Evolutionary conservation across 2,113 vertebrate species (phyloP).

Genomic region (Ciconia boyciana): DNA sequence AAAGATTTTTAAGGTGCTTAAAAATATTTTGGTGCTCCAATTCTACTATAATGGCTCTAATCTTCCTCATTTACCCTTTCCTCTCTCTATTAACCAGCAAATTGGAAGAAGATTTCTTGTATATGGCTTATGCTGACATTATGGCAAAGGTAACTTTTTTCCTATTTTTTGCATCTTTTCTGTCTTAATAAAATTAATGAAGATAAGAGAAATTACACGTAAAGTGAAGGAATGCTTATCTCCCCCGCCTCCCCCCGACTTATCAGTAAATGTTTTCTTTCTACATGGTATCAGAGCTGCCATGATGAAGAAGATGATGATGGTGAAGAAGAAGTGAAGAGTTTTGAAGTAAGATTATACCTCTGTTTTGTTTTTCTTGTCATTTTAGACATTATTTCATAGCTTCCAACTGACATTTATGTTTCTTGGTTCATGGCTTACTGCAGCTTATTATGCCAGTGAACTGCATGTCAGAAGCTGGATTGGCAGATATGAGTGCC

Average conservation of each 20-base stretch:
- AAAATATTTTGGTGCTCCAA: neutral
- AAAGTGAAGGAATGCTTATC: neutral
- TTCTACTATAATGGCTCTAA: neutral
- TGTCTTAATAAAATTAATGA: neutral
- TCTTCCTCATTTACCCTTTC: neutral
- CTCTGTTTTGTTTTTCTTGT: neutral
- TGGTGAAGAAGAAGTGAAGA: slow-evolving; percentile 92
- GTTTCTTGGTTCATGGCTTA: slow-evolving; percentile 76
- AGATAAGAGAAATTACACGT: neutral
- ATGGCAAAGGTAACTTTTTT: slow-evolving; percentile 89
- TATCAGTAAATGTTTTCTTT: neutral
- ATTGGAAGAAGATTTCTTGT: slow-evolving; percentile 92
- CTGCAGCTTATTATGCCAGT: slow-evolving; percentile 64
- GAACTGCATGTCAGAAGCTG: slow-evolving; percentile 69
- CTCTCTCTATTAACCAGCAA: slow-evolving; percentile 77
- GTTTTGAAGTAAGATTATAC: slow-evolving; percentile 88
- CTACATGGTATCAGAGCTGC: slow-evolving; percentile 81
- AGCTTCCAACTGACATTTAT: slow-evolving; percentile 68
- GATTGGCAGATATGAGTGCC: slow-evolving; percentile 30
- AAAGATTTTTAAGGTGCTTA: neutral
- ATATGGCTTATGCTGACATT: slow-evolving; percentile 98
- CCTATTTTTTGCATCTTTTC: neutral
- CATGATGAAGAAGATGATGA: slow-evolving; percentile 96
- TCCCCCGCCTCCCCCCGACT: accelerated
- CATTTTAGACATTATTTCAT: slow-evolving; percentile 66